Conservation (phyloP, 2,797 vertebrate species). For the Danio kyathit region DNA sequence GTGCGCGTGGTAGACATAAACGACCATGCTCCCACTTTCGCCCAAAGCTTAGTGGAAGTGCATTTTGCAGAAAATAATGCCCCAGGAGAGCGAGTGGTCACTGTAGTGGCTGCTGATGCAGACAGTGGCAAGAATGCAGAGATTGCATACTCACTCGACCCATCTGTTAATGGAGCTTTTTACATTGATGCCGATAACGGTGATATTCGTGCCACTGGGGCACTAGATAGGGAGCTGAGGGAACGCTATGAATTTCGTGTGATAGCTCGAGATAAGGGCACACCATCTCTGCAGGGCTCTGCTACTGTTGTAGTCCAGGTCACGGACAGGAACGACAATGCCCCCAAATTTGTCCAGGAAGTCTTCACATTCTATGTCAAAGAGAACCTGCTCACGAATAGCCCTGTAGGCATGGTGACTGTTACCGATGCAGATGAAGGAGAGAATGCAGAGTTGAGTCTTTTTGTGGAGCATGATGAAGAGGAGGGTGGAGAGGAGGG, state of each 20-base stretch:
- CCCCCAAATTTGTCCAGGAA: conserved; percentile 95
- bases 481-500: conserved; percentile 66
- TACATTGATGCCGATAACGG: conserved; percentile 92
- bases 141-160: conserved; percentile 89
- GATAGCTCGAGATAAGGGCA: conserved; percentile 90
- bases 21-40: conserved; percentile 91
- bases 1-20: conserved; percentile 94
- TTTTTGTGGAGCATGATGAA: conserved; percentile 87
- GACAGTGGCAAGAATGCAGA: conserved; percentile 96
- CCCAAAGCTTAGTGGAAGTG: conserved; percentile 89
- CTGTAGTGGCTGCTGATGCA: conserved; percentile 88
- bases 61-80: conserved; percentile 95
- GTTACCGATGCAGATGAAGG: conserved; percentile 95
- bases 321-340: conserved; percentile 94
- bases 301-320: conserved; percentile 89
- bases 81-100: conserved; percentile 89
- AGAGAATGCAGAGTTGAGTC: conserved; percentile 90
- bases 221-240: conserved; percentile 88
- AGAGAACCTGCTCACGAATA: conserved; percentile 95
- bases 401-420: conserved; percentile 96
- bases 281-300: conserved; percentile 88
- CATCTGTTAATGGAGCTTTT: conserved; percentile 82
- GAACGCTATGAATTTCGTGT: conserved; percentile 93
- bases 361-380: conserved; percentile 97
- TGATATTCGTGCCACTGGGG: conserved; percentile 86